Percentiles rank a stretch among this genome's conserved stretches.
phyloP scores from a whole-genome alignment of 2,888 invertebrate genomes.

The Hipparchia semele region DNA sequence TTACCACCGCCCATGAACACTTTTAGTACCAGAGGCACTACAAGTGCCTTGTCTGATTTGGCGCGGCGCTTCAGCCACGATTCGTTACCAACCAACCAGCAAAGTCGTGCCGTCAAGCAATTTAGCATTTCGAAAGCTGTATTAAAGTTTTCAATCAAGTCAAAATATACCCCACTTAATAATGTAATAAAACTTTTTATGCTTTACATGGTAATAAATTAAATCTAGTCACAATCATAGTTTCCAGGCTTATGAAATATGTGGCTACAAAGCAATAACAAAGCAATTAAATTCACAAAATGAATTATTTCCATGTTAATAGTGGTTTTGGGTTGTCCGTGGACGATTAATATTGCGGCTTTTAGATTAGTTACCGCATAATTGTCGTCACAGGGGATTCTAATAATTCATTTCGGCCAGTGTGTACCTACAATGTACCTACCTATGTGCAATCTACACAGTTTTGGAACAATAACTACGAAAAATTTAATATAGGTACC shows the following conservation, averaged over 20 bases:
- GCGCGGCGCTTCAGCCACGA: too few relatives aligned
- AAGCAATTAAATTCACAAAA: conserved; percentile 36
- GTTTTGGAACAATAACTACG: too few relatives aligned
- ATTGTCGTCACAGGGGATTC: conserved; percentile 25
- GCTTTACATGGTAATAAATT: conserved; percentile 16
- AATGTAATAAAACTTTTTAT: background rate
- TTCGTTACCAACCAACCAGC: too few relatives aligned
- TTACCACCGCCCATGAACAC: too few relatives aligned
- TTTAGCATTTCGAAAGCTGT: too few relatives aligned
- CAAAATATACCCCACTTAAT: too few relatives aligned
- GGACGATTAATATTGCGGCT: conserved; percentile 23
- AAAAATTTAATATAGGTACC: too few relatives aligned
- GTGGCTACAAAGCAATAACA: conserved; percentile 36
- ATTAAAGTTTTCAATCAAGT: too few relatives aligned
- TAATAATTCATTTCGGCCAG: conserved; percentile 17
- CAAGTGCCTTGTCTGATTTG: too few relatives aligned
- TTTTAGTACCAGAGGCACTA: too few relatives aligned
- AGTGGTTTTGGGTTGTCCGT: conserved; percentile 28
- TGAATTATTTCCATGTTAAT: conserved; percentile 36
- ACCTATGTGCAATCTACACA: background rate
- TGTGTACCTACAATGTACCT: background rate
- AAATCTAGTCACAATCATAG: conserved; percentile 17
- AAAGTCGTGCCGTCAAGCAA: too few relatives aligned
- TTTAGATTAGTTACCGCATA: conserved; percentile 28
- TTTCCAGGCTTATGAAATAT: conserved; percentile 33